A percentile compares a stretch with the other conserved stretches of the same genome.
These are phyloP conservation scores for Ditula angustiorana DNA, from an alignment of 2,888 invertebrate genomes.

Conservation along the genomic window DNA sequence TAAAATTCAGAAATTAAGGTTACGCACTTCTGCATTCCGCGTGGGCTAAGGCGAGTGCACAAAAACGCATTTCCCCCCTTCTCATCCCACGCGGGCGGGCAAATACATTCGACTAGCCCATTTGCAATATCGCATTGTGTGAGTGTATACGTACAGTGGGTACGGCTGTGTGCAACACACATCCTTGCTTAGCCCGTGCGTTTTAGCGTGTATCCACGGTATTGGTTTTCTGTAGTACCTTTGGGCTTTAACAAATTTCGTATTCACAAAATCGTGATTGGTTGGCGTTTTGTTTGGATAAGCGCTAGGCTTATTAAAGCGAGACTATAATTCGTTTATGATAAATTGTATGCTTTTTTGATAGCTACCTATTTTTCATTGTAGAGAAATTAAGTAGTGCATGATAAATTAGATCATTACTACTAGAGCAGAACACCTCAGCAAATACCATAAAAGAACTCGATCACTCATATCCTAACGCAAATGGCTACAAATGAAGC, in stretches of 20 bases:
- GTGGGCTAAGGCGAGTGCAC: conserved; percentile 78
- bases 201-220: conserved; percentile 73
- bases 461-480: conserved; percentile 55
- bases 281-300: conserved; percentile 82
- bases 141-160: conserved; percentile 64
- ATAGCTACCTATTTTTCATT: conserved; percentile 43
- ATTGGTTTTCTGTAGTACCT: conserved; percentile 83
- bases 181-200: conserved; percentile 80
- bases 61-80: conserved; percentile 83
- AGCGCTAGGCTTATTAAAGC: conserved; percentile 73
- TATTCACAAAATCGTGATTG: conserved; percentile 85
- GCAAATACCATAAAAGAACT: conserved; percentile 51
- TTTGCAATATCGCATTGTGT: conserved; percentile 84
- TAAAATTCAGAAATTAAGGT: neutral
- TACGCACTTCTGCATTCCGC: conserved; percentile 80
- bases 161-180: conserved; percentile 62
- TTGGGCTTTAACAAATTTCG: conserved; percentile 83
- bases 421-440: conserved; percentile 64
- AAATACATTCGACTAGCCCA: conserved; percentile 85
- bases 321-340: conserved; percentile 78
- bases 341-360: conserved; percentile 66
- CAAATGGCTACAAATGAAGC: conserved; percentile 79
- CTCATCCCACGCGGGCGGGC: conserved; percentile 68
- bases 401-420: conserved; percentile 49
- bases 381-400: conserved; percentile 40